Conservation (phyloP, 2,113 vertebrate genomes). For the Dascyllus trimaculatus region DNA sequence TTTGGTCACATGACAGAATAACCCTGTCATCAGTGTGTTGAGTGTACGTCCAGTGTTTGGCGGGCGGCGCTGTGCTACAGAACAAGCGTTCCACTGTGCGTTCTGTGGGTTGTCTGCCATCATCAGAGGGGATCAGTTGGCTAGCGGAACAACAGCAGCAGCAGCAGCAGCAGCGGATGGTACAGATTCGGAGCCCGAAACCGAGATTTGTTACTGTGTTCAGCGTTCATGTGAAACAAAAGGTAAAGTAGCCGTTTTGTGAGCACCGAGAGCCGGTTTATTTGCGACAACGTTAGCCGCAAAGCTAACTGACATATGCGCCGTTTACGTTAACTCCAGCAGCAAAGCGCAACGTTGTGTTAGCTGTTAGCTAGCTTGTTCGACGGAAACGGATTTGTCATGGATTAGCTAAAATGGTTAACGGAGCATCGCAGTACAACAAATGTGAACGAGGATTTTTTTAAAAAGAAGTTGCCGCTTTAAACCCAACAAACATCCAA, state of each 20-base stretch:
- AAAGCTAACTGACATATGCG: background rate
- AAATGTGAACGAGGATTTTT: background rate
- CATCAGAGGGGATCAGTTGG: conserved; percentile 49
- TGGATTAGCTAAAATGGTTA: conserved; percentile 66
- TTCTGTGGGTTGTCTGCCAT: conserved; percentile 44
- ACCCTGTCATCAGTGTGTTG: background rate
- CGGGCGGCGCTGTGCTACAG: conserved; percentile 42
- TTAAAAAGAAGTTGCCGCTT: background rate
- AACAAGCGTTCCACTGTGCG: conserved; percentile 56
- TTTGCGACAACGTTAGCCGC: background rate
- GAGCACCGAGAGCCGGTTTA: accelerated
- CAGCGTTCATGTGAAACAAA: conserved; percentile 32
- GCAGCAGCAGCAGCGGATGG: conserved; percentile 51
- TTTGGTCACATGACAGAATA: background rate
- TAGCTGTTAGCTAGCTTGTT: conserved; percentile 71
- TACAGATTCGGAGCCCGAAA: conserved; percentile 61
- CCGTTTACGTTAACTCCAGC: conserved; percentile 9
- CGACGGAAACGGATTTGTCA: conserved; percentile 67
- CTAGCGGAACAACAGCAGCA: conserved; percentile 68
- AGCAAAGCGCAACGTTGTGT: conserved; percentile 43
- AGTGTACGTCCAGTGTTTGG: too few relatives aligned
- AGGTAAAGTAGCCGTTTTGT: conserved; percentile 41
- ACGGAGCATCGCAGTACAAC: conserved; percentile 17
- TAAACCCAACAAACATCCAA: accelerated
- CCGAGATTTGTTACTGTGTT: conserved; percentile 63